These are phyloP conservation scores for Phrynocephalus vlangalii DNA, from an alignment of 2,797 vertebrate genomes.

Conservation along the genomic window DNA sequence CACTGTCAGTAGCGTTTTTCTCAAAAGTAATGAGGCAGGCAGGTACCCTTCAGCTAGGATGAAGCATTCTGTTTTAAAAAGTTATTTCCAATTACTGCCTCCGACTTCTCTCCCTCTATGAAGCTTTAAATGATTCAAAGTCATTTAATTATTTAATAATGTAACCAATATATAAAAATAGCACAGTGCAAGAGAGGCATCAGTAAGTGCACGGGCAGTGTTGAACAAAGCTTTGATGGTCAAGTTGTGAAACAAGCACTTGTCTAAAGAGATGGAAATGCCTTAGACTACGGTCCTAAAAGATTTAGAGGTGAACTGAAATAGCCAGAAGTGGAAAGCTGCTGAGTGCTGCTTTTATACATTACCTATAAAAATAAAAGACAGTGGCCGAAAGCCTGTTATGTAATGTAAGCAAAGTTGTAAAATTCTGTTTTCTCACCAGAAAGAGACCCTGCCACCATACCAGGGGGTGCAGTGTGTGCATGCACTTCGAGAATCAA, in stretches of 20 bases:
- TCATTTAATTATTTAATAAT: constrained; percentile 37
- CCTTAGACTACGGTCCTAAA: not conserved
- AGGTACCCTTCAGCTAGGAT: constrained; percentile 40
- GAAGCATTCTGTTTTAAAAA: constrained; percentile 26
- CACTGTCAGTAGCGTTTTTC: constrained; percentile 27
- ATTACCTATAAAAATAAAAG: not conserved
- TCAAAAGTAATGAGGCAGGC: constrained; percentile 37
- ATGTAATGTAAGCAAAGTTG: no score
- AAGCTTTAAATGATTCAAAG: constrained; percentile 43
- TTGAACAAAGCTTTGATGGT: not conserved
- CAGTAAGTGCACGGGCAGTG: constrained; percentile 31
- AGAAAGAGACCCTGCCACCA: no score
- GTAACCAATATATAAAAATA: constrained; percentile 32
- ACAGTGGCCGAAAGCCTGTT: no score
- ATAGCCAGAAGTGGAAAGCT: not conserved
- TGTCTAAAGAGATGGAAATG: not conserved
- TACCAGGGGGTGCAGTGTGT: no score
- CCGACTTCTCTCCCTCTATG: constrained; percentile 55
- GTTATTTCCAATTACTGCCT: constrained; percentile 35
- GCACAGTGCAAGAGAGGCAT: not conserved
- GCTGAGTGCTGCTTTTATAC: not conserved
- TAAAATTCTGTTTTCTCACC: no score
- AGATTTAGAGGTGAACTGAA: not conserved
- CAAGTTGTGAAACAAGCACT: not conserved
- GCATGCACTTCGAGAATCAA: no score